These are phyloP conservation scores for Chrysotoxum bicinctum DNA, from an alignment of 2,888 invertebrate species.

Conservation along the genomic window DNA sequence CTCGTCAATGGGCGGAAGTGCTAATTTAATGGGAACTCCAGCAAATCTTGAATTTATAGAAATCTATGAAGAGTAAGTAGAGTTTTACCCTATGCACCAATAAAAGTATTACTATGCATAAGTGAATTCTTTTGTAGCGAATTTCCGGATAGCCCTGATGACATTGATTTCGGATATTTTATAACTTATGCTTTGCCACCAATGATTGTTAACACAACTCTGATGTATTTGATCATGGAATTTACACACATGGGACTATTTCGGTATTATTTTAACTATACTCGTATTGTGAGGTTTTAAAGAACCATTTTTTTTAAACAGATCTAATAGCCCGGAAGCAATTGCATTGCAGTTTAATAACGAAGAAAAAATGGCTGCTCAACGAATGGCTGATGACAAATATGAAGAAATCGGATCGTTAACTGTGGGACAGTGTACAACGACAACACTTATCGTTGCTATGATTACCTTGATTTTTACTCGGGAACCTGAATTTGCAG, in stretches of 20 bases:
- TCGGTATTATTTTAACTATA: conserved; percentile 34
- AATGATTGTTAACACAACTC: conserved; percentile 5
- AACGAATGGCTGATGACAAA: not conserved
- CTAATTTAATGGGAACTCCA: not conserved
- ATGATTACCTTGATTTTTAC: not conserved
- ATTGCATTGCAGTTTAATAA: not conserved
- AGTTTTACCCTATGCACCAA: too few species aligned
- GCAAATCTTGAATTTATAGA: not conserved
- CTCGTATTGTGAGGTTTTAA: too few species aligned
- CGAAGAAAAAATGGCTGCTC: not conserved
- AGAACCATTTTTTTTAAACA: not conserved
- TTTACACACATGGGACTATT: conserved; percentile 40
- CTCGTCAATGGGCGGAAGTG: conserved; percentile 31
- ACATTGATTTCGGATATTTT: not conserved
- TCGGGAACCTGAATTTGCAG: not conserved
- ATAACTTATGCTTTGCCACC: conserved; percentile 1
- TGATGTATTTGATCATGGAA: conserved; percentile 34
- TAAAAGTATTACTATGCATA: too few species aligned
- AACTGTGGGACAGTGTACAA: not conserved
- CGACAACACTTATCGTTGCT: not conserved
- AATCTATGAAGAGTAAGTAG: conserved; percentile 18
- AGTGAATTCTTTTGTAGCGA: not conserved
- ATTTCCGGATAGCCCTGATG: conserved; percentile 28
- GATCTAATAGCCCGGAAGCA: conserved; percentile 18
- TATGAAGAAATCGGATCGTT: not conserved